Evolutionary conservation across 2,888 invertebrate genomes (phyloP), one percentile per base, ranked within the genome.

Genomic region (Trypoxylon attenuatum): DNA sequence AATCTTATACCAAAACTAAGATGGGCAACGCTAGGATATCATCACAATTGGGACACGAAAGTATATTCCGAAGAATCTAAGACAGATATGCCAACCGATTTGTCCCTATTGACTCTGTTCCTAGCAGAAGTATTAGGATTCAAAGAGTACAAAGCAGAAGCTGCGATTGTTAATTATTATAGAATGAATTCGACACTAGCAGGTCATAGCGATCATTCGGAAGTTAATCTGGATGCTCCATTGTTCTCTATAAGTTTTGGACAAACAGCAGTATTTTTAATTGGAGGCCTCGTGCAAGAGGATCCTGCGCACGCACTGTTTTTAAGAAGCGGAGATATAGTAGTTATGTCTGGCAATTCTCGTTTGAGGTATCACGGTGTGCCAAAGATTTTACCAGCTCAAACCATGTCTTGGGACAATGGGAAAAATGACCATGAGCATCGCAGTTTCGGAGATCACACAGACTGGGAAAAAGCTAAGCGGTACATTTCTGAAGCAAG

Each of bases 11-110:
- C 89, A 43, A 91, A 91, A 79, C 84, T 99, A 76, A 89, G 99
- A 77, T 99, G 99, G 99, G 92, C 94, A 0, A 99, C 99, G 0
- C 87, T 99, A 27, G 99, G 99, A 10, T 98, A 98, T 85, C 99
- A 99, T 88, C 98, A 99, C 87, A 93, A 99, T 86, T 99, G 99
- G 99, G 93, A 97, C 80, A 94, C 96, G 53, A 99, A 99, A 90
- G 92, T 92, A 8, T 96, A 96, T 82, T 90, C 89, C 57, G 94
- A 96, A 86, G 85, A 89, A 3, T 90, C 89, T 64, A 91, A 89
- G 83, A 89, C 91, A 46, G 81, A 87, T 6, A 94, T 98, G 87
- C 97, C 97, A 0, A 69, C 81, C 10, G 96, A 97, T 78, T 87
- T 98, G 54, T 88, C 88, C 1, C 86, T 88, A 21, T 84, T 97